Evolutionary conservation across 2,888 invertebrate species (phyloP).

Genomic region (Parasteatoda lunata): DNA sequence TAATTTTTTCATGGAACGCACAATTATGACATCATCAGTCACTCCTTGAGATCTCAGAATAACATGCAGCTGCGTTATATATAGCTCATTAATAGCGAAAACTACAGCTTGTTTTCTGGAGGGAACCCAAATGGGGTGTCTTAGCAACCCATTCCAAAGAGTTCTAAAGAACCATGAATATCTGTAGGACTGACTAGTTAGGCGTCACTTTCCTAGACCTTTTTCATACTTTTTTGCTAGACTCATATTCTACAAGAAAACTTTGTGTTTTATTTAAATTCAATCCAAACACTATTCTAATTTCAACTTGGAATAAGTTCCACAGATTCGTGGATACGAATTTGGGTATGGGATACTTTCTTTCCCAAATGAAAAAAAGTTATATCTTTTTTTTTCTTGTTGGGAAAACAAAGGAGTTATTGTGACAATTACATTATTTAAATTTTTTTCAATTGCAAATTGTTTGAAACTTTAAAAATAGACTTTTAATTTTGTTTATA

Average conservation of each 20-base stretch:
- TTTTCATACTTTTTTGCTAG: slow-evolving; percentile 5
- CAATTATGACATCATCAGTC: slow-evolving; percentile 53
- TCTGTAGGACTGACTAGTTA: slow-evolving; percentile 14
- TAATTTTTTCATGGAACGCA: slow-evolving; percentile 22
- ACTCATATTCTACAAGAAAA: slow-evolving; percentile 10
- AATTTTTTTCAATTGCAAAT: too few relatives aligned
- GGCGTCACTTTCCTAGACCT: slow-evolving; percentile 28
- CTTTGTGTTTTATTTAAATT: slow-evolving; percentile 4
- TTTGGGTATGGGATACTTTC: neutral
- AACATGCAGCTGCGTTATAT: slow-evolving; percentile 51
- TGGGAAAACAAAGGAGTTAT: too few relatives aligned
- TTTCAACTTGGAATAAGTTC: neutral
- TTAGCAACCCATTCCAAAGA: slow-evolving; percentile 26
- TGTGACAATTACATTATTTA: too few relatives aligned
- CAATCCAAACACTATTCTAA: neutral
- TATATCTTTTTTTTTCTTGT: too few relatives aligned
- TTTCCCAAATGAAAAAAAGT: too few relatives aligned
- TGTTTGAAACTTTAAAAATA: too few relatives aligned
- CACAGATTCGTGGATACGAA: neutral
- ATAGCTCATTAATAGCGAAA: slow-evolving; percentile 53
- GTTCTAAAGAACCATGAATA: slow-evolving; percentile 24
- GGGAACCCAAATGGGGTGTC: slow-evolving; percentile 23
- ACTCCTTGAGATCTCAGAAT: slow-evolving; percentile 32
- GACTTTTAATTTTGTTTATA: too few relatives aligned
- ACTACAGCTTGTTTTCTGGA: slow-evolving; percentile 51